A percentile compares a stretch with the other conserved stretches of the same genome.
These are phyloP conservation scores for Grantiella picta DNA, from an alignment of 2,113 vertebrate species.

Conservation along the genomic window DNA sequence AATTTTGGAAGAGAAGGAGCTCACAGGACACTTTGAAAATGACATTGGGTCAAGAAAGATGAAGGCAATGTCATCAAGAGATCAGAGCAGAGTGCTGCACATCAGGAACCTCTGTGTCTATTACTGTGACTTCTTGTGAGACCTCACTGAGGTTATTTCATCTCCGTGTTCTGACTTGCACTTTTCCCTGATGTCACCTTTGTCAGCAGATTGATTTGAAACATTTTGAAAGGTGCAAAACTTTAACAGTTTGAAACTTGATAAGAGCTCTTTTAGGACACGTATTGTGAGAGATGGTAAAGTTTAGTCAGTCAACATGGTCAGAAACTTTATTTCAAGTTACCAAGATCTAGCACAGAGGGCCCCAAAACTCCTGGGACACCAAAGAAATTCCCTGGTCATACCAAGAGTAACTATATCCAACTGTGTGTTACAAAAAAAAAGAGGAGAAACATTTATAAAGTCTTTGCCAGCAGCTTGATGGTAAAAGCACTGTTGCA, in stretches of 20 bases:
- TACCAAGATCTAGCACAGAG: not conserved
- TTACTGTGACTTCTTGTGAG: not conserved
- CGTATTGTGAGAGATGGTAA: not conserved
- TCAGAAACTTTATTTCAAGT: not conserved
- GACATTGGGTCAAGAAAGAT: not conserved
- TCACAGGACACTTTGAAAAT: not conserved
- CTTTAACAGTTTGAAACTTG: not conserved
- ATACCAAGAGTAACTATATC: not conserved
- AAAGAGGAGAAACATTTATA: not conserved
- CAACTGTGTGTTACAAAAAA: not conserved
- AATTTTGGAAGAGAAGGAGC: not conserved
- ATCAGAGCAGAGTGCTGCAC: not conserved
- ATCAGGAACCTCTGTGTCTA: not conserved
- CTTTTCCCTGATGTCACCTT: not conserved
- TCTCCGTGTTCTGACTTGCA: not conserved
- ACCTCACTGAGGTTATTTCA: not conserved
- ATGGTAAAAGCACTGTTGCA: rapidly evolving
- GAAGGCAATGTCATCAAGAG: not conserved
- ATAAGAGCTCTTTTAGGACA: not conserved
- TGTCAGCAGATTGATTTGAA: not conserved
- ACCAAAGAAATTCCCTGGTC: not conserved
- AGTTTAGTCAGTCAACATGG: not conserved
- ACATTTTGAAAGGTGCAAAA: not conserved
- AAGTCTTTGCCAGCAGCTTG: not conserved
- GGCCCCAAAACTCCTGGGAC: not conserved